Evolutionary conservation across 2,113 vertebrate species (phyloP).

Genomic region (Corvus cornix): DNA sequence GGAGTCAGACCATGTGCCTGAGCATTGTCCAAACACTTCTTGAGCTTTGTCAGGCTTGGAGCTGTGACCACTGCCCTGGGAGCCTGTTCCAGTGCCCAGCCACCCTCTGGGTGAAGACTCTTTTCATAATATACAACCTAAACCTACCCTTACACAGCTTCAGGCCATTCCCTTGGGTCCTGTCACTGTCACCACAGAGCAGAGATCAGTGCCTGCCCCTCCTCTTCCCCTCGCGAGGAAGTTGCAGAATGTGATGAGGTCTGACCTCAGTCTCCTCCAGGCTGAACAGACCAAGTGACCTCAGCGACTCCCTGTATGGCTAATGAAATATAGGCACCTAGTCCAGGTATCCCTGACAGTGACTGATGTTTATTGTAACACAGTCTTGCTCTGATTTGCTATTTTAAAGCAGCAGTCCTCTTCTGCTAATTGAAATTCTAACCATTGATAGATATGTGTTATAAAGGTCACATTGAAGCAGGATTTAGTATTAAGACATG

Average conservation of each 20-base stretch:
- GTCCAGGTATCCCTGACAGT: background rate
- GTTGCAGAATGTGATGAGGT: background rate
- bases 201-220: background rate
- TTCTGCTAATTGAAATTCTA: background rate
- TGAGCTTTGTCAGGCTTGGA: background rate
- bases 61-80: background rate
- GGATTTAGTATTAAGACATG: background rate
- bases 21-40: fast-evolving
- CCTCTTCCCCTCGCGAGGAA: fast-evolving
- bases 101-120: background rate
- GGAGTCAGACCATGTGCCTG: background rate
- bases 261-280: background rate
- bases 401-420: background rate
- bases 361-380: background rate
- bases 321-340: background rate
- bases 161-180: fast-evolving
- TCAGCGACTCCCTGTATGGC: background rate
- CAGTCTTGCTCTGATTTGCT: background rate
- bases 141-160: background rate
- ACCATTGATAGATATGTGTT: background rate
- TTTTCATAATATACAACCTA: background rate
- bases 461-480: background rate
- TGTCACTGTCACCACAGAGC: background rate
- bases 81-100: fast-evolving
- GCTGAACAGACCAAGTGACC: background rate